Evolutionary conservation across 2,113 vertebrate genomes (phyloP).

Genomic region (Psettodes erumei): DNA sequence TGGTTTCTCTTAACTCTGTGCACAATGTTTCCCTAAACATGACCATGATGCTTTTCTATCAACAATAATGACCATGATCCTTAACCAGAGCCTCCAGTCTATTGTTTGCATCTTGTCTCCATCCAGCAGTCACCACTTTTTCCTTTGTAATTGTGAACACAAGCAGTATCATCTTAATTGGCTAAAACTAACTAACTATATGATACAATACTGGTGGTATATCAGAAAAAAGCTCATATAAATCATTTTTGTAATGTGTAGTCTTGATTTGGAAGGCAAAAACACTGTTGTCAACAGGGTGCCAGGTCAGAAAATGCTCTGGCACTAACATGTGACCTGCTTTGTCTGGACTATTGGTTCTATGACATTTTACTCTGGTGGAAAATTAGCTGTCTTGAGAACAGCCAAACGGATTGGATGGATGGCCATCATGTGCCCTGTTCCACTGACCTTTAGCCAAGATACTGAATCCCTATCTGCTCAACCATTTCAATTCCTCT

Average conservation of each 20-base stretch:
- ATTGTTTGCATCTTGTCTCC: too few species aligned
- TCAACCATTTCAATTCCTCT: background rate
- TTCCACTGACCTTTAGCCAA: slow-evolving; percentile 29
- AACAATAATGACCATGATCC: background rate
- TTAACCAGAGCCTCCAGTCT: background rate
- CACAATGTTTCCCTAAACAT: background rate
- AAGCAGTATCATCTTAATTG: background rate
- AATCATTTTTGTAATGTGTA: background rate
- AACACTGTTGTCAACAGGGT: background rate
- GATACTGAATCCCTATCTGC: background rate
- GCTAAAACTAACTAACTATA: background rate
- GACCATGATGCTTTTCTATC: background rate
- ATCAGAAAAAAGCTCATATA: background rate
- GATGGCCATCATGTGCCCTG: background rate
- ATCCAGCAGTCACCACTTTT: too few species aligned
- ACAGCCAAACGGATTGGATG: background rate
- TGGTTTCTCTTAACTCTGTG: background rate
- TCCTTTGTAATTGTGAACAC: background rate
- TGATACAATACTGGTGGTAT: background rate
- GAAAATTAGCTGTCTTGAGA: background rate
- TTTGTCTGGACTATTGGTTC: background rate
- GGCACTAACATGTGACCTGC: background rate
- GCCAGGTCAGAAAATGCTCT: background rate
- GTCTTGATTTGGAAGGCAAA: too few species aligned
- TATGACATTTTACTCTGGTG: background rate